Percentiles rank a stretch among this genome's conserved stretches.
Conservation (phyloP, 2,797 vertebrate species). For the Danio tinwini region DNA sequence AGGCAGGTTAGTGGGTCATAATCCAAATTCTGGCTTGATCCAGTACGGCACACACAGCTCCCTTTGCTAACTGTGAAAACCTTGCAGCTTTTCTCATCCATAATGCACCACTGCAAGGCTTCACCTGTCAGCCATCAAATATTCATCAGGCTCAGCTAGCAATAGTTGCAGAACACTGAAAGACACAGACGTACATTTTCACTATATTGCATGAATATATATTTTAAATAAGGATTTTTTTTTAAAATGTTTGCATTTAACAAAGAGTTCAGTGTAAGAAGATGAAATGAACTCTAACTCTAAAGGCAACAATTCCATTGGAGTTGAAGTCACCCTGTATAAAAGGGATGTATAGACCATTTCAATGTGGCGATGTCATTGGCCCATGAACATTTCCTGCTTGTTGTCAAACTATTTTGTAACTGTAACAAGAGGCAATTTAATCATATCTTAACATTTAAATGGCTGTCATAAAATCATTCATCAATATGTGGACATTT, state of each 20-base stretch:
- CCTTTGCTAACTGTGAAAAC: slow-evolving; percentile 66
- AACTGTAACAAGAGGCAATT: no score
- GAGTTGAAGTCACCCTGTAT: no score
- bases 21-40: slow-evolving; percentile 61
- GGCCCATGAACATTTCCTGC: no score
- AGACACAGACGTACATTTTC: slow-evolving; percentile 10
- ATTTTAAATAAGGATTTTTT: neutral
- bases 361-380: no score
- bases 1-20: slow-evolving; percentile 53
- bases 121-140: slow-evolving; percentile 70
- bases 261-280: neutral
- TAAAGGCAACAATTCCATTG: neutral
- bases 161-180: slow-evolving; percentile 2
- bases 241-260: neutral
- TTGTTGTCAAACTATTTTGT: no score
- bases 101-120: slow-evolving; percentile 72
- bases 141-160: slow-evolving; percentile 64
- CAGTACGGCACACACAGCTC: slow-evolving; percentile 51
- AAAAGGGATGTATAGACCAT: no score
- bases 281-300: neutral
- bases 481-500: no score
- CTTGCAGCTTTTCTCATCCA: slow-evolving; percentile 69
- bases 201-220: neutral
- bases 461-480: no score
- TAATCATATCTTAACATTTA: no score